These are phyloP conservation scores for Clusia tigrina DNA, from an alignment of 2,888 invertebrate genomes.

Conservation along the genomic window DNA sequence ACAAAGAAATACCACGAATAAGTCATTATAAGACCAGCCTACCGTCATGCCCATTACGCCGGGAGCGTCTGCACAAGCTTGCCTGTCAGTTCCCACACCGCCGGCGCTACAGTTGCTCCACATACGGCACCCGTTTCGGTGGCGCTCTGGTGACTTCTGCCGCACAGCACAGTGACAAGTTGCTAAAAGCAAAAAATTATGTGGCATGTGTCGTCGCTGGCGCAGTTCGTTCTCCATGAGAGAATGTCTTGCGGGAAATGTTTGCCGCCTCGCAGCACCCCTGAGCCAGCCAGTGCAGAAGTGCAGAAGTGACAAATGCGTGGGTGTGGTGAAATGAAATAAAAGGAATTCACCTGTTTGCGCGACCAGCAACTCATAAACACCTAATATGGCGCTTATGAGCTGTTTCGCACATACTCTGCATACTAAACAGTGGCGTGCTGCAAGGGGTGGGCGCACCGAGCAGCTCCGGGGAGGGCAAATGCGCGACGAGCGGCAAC, in stretches of 20 bases:
- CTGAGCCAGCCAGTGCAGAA: not conserved
- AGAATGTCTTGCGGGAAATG: too few relatives aligned
- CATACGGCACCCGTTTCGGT: too few relatives aligned
- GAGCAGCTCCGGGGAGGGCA: constrained; percentile 25
- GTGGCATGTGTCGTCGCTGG: too few relatives aligned
- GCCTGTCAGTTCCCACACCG: too few relatives aligned
- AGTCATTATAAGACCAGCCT: too few relatives aligned
- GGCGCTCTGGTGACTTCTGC: not conserved
- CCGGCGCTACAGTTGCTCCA: too few relatives aligned
- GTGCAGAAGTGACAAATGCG: not conserved
- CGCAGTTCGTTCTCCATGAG: too few relatives aligned
- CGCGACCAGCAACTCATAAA: constrained; percentile 41
- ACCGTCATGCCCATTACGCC: too few relatives aligned
- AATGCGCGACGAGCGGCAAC: constrained; percentile 8
- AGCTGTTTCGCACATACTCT: constrained; percentile 38
- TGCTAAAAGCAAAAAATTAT: not conserved
- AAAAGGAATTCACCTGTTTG: constrained; percentile 10
- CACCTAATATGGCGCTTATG: constrained; percentile 49
- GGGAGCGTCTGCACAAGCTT: too few relatives aligned
- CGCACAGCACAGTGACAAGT: not conserved
- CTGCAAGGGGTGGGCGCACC: not conserved
- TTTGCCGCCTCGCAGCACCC: too few relatives aligned
- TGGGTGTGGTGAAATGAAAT: not conserved
- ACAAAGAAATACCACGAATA: too few relatives aligned
- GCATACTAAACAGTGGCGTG: constrained; percentile 44